phyloP scores from a whole-genome alignment of 2,888 invertebrate genomes.

The Marronus borbonicus region DNA sequence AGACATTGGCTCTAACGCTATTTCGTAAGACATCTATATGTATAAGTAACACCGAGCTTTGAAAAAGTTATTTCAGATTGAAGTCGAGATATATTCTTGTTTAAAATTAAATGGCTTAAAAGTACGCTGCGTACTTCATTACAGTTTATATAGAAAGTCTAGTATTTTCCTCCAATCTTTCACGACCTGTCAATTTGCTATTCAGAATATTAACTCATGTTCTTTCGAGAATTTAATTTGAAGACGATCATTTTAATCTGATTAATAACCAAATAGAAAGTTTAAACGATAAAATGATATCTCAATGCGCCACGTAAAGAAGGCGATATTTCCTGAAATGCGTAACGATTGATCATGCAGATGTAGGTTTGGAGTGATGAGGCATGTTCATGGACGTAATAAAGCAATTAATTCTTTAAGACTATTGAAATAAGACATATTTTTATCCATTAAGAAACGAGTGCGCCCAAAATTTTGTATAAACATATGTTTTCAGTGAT shows the following conservation, averaged over 20 bases:
- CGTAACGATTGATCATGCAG: conserved; percentile 26
- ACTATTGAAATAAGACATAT: neutral
- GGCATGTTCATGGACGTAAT: neutral
- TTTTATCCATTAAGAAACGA: too few relatives aligned
- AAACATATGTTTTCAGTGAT: too few relatives aligned
- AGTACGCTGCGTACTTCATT: conserved; percentile 47
- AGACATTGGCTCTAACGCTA: neutral
- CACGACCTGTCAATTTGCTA: conserved; percentile 53
- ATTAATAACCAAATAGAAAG: conserved; percentile 39
- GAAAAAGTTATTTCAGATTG: conserved; percentile 47
- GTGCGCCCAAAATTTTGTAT: too few relatives aligned
- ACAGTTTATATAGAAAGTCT: conserved; percentile 23
- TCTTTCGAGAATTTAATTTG: conserved; percentile 50
- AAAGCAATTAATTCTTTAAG: neutral
- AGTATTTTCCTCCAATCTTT: conserved; percentile 31
- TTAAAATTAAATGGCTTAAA: conserved; percentile 54
- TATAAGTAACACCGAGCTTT: neutral
- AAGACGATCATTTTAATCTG: conserved; percentile 46
- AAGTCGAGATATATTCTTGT: conserved; percentile 51
- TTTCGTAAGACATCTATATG: conserved; percentile 9
- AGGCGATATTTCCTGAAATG: conserved; percentile 38
- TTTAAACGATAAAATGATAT: conserved; percentile 45
- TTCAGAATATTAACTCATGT: conserved; percentile 33
- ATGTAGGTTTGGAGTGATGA: too few relatives aligned
- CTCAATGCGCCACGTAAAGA: conserved; percentile 33